Conservation (phyloP, 2,113 vertebrate genomes). For the Numida meleagris region DNA sequence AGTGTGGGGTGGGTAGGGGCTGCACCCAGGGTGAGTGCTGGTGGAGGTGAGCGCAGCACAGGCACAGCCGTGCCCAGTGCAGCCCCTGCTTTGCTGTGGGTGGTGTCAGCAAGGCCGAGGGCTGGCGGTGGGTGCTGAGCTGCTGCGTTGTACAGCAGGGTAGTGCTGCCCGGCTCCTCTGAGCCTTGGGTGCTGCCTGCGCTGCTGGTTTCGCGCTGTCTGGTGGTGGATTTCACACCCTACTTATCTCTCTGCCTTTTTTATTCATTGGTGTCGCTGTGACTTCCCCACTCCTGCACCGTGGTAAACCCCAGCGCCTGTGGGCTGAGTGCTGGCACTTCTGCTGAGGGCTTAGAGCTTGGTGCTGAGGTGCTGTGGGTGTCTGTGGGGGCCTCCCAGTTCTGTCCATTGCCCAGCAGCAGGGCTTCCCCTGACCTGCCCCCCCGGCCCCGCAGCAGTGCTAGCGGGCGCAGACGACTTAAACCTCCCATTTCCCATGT, state of each 20-base stretch:
- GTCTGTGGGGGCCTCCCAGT: not conserved
- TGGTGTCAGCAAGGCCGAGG: not conserved
- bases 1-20: not conserved
- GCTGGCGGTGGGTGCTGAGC: slow-evolving; percentile 17
- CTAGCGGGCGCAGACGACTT: not conserved
- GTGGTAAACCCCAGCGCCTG: not conserved
- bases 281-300: not conserved
- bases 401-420: not conserved
- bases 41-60: not conserved
- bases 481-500: slow-evolving; percentile 48
- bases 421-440: not conserved
- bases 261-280: not conserved
- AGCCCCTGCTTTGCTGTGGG: not conserved
- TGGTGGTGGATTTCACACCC: not conserved
- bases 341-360: not conserved
- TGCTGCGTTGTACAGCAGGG: not conserved
- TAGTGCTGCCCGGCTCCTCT: slow-evolving; percentile 27
- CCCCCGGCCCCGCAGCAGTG: not conserved
- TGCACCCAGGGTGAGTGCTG: not conserved
- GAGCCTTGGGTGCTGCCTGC: not conserved
- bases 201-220: not conserved
- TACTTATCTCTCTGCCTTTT: not conserved
- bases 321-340: not conserved
- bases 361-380: not conserved
- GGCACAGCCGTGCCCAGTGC: not conserved